Conservation (phyloP, 2,888 invertebrate genomes). For the Heliothis peltigera region DNA sequence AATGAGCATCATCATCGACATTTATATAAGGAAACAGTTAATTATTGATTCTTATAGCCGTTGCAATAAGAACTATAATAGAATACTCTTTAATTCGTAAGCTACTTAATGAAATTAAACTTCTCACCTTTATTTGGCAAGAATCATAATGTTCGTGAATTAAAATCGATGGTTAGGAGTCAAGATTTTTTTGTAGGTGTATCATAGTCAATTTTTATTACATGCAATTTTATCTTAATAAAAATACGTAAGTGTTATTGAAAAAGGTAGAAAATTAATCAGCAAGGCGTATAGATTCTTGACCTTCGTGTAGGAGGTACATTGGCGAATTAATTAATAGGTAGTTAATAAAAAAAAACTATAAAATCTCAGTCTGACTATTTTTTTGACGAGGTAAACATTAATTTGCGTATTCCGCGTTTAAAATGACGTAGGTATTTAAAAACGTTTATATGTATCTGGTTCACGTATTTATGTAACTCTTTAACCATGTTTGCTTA, state of each 20-base stretch:
- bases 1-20: conserved; percentile 50
- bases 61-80: conserved; percentile 33
- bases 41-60: conserved; percentile 28
- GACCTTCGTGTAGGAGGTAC: conserved; percentile 15
- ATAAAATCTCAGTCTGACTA: conserved; percentile 7
- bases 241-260: conserved; percentile 7
- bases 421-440: conserved; percentile 23
- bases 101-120: background rate
- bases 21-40: conserved; percentile 37
- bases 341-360: conserved; percentile 13
- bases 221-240: background rate
- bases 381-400: conserved; percentile 34
- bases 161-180: conserved; percentile 18
- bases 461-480: conserved; percentile 40
- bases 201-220: background rate
- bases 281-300: conserved; percentile 6
- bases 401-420: conserved; percentile 31
- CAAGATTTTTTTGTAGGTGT: background rate
- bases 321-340: conserved; percentile 12
- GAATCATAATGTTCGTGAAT: background rate
- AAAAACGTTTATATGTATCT: conserved; percentile 29
- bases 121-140: conserved; percentile 1
- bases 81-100: conserved; percentile 5
- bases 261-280: background rate
- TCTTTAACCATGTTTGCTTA: conserved; percentile 35